Conservation (phyloP, 1,140 invertebrate species). For the Neodiprion virginianus region DNA sequence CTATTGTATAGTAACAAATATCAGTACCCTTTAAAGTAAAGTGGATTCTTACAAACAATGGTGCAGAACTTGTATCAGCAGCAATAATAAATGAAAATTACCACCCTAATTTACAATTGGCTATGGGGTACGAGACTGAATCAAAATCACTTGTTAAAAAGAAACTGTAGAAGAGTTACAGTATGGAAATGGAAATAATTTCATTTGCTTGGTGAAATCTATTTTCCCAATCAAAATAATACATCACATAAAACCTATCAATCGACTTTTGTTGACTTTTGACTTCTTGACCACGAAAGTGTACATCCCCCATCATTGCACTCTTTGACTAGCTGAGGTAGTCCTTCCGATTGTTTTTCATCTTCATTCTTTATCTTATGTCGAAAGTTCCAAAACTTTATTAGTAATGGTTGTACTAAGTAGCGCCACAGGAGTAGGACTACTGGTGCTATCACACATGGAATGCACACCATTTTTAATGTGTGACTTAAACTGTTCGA, state of each 20-base stretch:
- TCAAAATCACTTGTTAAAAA: too few species aligned
- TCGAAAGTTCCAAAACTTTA: constrained; percentile 45
- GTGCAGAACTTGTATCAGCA: too few species aligned
- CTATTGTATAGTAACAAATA: too few species aligned
- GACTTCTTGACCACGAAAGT: constrained; percentile 46
- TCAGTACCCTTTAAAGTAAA: too few species aligned
- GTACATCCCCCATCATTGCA: constrained; percentile 55
- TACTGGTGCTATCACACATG: constrained; percentile 53
- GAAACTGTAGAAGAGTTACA: too few species aligned
- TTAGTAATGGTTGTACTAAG: constrained; percentile 48
- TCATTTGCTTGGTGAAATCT: background rate
- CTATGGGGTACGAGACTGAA: too few species aligned
- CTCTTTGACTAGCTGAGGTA: constrained; percentile 47
- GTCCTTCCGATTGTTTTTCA: constrained; percentile 25
- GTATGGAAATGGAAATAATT: background rate
- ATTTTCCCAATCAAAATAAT: background rate
- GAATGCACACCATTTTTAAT: constrained; percentile 52
- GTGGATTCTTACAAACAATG: too few species aligned
- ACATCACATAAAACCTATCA: constrained; percentile 9
- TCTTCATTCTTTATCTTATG: constrained; percentile 31
- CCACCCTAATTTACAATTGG: too few species aligned
- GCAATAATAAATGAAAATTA: too few species aligned
- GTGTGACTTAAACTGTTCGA: too few species aligned
- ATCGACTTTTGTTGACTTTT: constrained; percentile 27
- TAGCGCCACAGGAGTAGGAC: constrained; percentile 52